phyloP scores from a whole-genome alignment of 1,140 invertebrate genomes.

The Cephus cinctus region DNA sequence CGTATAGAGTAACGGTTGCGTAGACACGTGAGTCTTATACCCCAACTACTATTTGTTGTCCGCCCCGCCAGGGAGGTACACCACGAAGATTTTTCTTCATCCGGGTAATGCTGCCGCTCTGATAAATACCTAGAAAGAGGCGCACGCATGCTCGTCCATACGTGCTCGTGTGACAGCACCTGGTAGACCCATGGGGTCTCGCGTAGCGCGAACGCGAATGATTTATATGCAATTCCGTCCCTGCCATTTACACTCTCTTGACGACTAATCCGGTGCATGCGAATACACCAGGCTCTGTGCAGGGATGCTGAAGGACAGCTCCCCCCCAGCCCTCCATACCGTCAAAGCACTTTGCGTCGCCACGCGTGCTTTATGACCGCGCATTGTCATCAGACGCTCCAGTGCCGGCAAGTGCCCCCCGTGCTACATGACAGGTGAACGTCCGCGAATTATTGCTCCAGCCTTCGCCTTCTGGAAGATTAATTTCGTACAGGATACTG shows the following conservation, averaged over 20 bases:
- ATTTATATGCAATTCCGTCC: slow-evolving; percentile 39
- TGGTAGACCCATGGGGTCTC: neutral
- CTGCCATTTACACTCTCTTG: slow-evolving; percentile 43
- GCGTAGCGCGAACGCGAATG: too few species aligned
- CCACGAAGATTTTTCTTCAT: slow-evolving; percentile 2
- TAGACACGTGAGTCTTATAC: too few species aligned
- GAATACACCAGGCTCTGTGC: slow-evolving; percentile 4
- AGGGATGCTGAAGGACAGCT: neutral
- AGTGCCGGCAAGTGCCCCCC: slow-evolving; percentile 23
- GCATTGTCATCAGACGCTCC: slow-evolving; percentile 35
- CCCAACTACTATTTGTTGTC: too few species aligned
- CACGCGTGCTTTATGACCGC: slow-evolving; percentile 25
- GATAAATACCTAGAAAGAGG: neutral
- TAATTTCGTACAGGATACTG: slow-evolving; percentile 18
- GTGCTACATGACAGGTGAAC: slow-evolving; percentile 22
- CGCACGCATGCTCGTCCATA: neutral
- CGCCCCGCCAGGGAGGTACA: neutral
- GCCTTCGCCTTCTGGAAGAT: slow-evolving; percentile 20
- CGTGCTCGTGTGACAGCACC: neutral
- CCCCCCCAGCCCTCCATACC: slow-evolving; percentile 15
- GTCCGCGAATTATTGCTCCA: slow-evolving; percentile 25
- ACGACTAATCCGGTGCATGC: slow-evolving; percentile 37
- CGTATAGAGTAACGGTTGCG: too few species aligned
- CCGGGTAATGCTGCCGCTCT: neutral
- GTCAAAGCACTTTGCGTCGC: slow-evolving; percentile 26